Evolutionary conservation across 2,113 vertebrate species (phyloP).

Genomic region (Coregonus clupeaformis): DNA sequence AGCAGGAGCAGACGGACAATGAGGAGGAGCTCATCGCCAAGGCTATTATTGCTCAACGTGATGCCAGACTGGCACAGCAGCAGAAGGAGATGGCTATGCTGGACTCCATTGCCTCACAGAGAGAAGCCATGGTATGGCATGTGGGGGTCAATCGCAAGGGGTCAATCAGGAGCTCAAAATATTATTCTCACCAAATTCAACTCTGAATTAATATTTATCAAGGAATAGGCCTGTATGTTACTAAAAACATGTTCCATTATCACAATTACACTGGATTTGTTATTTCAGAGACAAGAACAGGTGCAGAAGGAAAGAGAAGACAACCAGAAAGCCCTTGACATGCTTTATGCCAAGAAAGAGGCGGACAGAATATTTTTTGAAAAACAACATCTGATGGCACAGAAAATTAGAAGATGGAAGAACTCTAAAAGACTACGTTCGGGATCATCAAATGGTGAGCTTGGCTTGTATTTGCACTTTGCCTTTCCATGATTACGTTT

Average conservation of each 20-base stretch:
- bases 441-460: slow-evolving; percentile 82
- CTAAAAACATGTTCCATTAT: background rate
- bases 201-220: background rate
- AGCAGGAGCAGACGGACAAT: slow-evolving; percentile 56
- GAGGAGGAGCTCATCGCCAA: slow-evolving; percentile 71
- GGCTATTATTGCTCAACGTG: slow-evolving; percentile 73
- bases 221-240: background rate
- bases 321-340: slow-evolving; percentile 65
- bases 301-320: slow-evolving; percentile 66
- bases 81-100: slow-evolving; percentile 71
- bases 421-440: slow-evolving; percentile 67
- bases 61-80: slow-evolving; percentile 71
- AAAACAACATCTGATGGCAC: slow-evolving; percentile 75
- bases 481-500: background rate
- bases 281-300: slow-evolving; percentile 75
- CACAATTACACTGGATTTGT: background rate
- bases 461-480: background rate
- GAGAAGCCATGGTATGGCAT: slow-evolving; percentile 76
- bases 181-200: too few species aligned
- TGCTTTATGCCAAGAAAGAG: slow-evolving; percentile 67
- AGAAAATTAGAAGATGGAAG: slow-evolving; percentile 59
- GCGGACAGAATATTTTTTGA: slow-evolving; percentile 72
- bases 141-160: background rate
- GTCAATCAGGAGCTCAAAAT: background rate
- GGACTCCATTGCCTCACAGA: slow-evolving; percentile 77